Evolutionary conservation across 2,888 invertebrate species (phyloP), one percentile per base, ranked within the genome.

Genomic region (Caenorhabditis sp.): DNA sequence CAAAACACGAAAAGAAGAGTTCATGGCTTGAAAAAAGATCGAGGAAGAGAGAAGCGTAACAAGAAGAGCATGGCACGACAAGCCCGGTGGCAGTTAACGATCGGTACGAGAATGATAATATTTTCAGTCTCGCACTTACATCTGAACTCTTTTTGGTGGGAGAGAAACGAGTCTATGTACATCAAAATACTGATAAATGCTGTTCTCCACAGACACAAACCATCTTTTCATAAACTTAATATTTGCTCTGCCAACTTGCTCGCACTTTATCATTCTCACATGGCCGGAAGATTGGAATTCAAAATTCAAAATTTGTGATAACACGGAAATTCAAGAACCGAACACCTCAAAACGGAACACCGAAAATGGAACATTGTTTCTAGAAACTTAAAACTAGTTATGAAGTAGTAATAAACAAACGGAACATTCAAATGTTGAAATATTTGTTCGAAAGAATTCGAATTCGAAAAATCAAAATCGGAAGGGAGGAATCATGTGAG

Each of bases 131-230:
- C 77, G 77, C 68, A 76, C 76, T 76, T 66, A 28, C 3, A 77
- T 47, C 70, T 79, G 79, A 79, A 79, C 79, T 79, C 70, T 79
- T 79, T 26, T 47, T 31, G 54, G 31, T 61, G 64, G 35, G 61
- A 31, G n/a, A 3, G 54, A 79, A 35, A 56, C 0, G 63, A 19
- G 61, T 44, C 28, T 19, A 38, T 31, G 38, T 26, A 22, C 54
- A 76, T 76, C 68, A 79, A 79, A 79, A 79, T 79, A 79, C 79
- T 79, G 79, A 79, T 79, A 79, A 70, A 68, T n/a, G 54, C 28
- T 70, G 70, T 70, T 70, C 77, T 63, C 28, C 26, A 68, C 41
- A 77, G 51, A 28, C 51, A 54, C 8, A 70, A 41, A 26, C 61
- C 59, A 69, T 63, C 61, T 14, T 66, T 70, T 79, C 44, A 70